These are phyloP conservation scores for Drosophila fulvimacula DNA, from an alignment of 2,888 invertebrate species.

Conservation along the genomic window DNA sequence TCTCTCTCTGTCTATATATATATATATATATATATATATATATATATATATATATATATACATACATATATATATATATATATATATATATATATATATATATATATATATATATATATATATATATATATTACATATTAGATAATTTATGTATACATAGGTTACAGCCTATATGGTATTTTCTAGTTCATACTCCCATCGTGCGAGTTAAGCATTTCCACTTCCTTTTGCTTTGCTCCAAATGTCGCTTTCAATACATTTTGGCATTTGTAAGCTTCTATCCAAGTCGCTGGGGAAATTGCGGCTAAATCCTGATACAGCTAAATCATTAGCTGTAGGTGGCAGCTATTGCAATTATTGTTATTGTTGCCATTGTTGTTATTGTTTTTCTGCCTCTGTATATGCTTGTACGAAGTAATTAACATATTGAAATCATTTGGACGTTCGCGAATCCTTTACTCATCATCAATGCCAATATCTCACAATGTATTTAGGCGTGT, in stretches of 20 bases:
- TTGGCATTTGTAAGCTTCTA: conserved; percentile 78
- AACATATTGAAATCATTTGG: conserved; percentile 69
- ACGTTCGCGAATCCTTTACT: conserved; percentile 9
- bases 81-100: background rate
- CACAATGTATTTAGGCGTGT: conserved; percentile 22
- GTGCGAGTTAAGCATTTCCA: background rate
- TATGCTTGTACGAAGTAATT: conserved; percentile 68
- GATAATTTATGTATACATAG: too few species aligned
- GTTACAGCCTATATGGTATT: conserved; percentile 3
- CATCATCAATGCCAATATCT: conserved; percentile 49
- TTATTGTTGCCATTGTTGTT: conserved; percentile 10
- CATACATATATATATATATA: background rate
- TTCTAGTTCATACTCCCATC: background rate
- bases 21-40: conserved; percentile 4
- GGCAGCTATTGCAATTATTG: conserved; percentile 36
- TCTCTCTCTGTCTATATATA: background rate
- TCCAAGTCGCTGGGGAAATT: conserved; percentile 71
- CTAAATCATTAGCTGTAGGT: conserved; percentile 62
- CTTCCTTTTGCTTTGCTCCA: conserved; percentile 45
- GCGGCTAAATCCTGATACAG: conserved; percentile 45
- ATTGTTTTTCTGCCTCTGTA: background rate
- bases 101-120: background rate
- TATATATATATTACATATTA: background rate
- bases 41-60: conserved; percentile 3
- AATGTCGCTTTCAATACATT: conserved; percentile 80